Conservation (phyloP, 2,888 invertebrate genomes). For the Sarcophaga carnaria region DNA sequence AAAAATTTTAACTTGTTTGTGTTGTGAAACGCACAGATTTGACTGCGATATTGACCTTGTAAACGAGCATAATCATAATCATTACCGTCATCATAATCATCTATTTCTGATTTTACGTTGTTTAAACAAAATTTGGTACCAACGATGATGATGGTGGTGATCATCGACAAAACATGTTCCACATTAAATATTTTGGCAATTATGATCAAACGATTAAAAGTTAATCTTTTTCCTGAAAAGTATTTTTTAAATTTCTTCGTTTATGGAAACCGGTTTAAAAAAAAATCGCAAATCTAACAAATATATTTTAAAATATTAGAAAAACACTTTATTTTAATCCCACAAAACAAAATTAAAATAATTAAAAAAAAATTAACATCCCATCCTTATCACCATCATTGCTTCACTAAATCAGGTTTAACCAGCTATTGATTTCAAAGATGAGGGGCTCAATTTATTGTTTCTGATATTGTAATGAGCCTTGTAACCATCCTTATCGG, state of each 20-base stretch:
- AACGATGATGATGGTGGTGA: background rate
- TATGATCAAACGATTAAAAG: background rate
- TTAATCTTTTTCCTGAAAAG: background rate
- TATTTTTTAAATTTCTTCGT: background rate
- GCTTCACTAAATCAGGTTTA: slow-evolving; percentile 51
- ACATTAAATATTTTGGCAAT: background rate
- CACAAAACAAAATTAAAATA: slow-evolving; percentile 27
- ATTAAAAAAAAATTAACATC: background rate
- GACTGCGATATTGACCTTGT: slow-evolving; percentile 47
- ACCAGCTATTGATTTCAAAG: slow-evolving; percentile 77
- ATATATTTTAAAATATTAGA: background rate
- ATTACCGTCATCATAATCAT: background rate
- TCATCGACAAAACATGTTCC: slow-evolving; percentile 2
- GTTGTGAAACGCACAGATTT: slow-evolving; percentile 2
- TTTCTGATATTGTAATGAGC: slow-evolving; percentile 78
- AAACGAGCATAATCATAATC: slow-evolving; percentile 6
- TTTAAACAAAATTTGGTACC: background rate
- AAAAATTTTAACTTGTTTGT: background rate
- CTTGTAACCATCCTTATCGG: slow-evolving; percentile 81
- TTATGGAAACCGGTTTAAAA: slow-evolving; percentile 15
- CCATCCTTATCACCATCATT: background rate
- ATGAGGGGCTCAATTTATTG: slow-evolving; percentile 76
- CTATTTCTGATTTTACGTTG: background rate
- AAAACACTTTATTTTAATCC: slow-evolving; percentile 13
- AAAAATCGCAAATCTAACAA: background rate